A percentile compares a stretch with the other conserved stretches of the same genome.
phyloP scores from a whole-genome alignment of 2,797 vertebrate species.

The Coilia nasus region DNA sequence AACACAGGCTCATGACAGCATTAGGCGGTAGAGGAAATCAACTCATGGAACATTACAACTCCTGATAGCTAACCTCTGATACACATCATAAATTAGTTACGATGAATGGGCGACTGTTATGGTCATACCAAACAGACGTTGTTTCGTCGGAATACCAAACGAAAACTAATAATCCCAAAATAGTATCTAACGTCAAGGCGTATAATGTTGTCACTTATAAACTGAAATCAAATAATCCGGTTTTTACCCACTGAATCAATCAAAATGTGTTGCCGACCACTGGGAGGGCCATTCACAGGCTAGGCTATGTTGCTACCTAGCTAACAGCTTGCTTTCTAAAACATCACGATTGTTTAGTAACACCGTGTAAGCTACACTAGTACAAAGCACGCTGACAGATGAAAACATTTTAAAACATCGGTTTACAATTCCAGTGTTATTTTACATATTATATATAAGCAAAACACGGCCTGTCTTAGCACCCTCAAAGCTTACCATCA shows the following conservation, averaged over 20 bases:
- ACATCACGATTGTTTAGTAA: neutral
- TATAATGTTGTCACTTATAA: constrained; percentile 11
- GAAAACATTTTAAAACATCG: neutral
- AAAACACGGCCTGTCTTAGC: neutral
- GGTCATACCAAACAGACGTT: neutral
- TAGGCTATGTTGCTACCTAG: neutral
- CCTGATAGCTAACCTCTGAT: neutral
- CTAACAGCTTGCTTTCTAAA: neutral
- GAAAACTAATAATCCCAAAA: neutral
- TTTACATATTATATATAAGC: neutral
- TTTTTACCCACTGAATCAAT: constrained; percentile 40
- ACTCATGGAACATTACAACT: neutral
- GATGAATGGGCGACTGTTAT: constrained; percentile 11
- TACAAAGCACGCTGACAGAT: neutral
- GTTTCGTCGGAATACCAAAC: neutral
- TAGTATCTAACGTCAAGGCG: neutral
- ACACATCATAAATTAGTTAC: neutral
- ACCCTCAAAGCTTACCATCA: neutral
- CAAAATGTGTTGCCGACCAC: constrained; percentile 4
- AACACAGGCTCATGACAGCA: neutral
- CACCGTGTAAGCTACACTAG: neutral
- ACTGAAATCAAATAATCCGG: constrained; percentile 33
- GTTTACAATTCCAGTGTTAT: neutral
- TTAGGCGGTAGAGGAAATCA: neutral
- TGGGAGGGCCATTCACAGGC: neutral